Conservation (phyloP, 1,140 invertebrate species). For the Stegodyphus mimosarum region DNA sequence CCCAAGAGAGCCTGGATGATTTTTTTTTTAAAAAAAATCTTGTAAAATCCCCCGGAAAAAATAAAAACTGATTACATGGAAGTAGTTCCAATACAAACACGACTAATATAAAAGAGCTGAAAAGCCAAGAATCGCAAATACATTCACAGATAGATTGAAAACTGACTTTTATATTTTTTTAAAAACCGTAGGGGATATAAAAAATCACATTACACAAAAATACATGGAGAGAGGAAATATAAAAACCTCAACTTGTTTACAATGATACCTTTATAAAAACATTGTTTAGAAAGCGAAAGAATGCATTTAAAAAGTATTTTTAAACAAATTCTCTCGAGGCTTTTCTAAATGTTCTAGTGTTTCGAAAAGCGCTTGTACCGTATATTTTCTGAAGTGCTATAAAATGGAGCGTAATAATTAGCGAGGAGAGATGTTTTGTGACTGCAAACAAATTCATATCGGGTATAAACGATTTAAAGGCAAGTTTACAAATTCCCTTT, state of each 20-base stretch:
- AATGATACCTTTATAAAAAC: background rate
- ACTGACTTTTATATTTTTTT: background rate
- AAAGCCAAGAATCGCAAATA: slow-evolving; percentile 17
- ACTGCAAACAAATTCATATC: background rate
- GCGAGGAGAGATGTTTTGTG: background rate
- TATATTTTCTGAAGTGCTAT: background rate
- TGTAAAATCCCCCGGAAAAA: background rate
- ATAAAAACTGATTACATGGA: background rate
- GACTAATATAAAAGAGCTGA: background rate
- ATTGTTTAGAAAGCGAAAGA: slow-evolving; percentile 17
- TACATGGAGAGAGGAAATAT: background rate
- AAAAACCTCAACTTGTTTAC: slow-evolving; percentile 1
- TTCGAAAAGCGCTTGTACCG: background rate
- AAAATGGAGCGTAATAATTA: background rate
- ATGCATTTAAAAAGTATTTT: background rate
- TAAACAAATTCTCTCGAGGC: background rate
- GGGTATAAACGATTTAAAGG: background rate
- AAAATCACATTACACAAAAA: background rate
- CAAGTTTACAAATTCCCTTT: background rate
- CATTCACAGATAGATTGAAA: slow-evolving; percentile 8
- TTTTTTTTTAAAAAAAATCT: background rate
- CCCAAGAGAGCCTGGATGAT: background rate
- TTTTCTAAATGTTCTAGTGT: background rate
- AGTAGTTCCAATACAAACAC: slow-evolving; percentile 8
- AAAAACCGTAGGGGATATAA: background rate